Evolutionary conservation across 2,113 vertebrate species (phyloP).

Genomic region (Phalacrocorax pelagicus): DNA sequence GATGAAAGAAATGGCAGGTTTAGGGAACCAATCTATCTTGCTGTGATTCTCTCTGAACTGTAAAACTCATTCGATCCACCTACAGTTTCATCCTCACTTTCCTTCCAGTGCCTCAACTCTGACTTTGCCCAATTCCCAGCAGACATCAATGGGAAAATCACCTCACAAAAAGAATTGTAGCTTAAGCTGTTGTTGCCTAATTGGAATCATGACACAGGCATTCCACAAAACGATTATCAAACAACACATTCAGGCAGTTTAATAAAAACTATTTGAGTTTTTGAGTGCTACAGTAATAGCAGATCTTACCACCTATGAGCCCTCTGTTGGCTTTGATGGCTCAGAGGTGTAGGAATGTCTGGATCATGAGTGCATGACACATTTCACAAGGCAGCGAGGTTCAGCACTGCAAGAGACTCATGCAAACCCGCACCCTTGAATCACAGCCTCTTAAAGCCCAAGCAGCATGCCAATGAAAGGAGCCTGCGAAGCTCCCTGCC

Average conservation of each 20-base stretch:
- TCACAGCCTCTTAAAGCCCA: neutral
- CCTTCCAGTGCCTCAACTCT: neutral
- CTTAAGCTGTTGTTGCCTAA: neutral
- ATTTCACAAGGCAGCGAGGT: neutral
- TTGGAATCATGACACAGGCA: neutral
- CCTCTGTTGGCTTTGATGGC: neutral
- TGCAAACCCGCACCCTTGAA: neutral
- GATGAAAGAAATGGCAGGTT: neutral
- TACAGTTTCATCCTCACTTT: neutral
- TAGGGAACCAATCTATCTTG: neutral
- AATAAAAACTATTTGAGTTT: neutral
- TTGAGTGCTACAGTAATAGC: neutral
- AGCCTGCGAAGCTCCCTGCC: neutral
- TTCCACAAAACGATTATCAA: neutral
- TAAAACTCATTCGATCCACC: neutral
- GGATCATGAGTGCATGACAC: neutral
- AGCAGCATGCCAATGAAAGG: neutral
- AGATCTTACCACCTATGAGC: neutral
- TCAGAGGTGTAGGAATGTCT: neutral
- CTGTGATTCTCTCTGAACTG: neutral
- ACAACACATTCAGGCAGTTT: neutral
- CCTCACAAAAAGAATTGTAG: neutral
- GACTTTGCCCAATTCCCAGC: neutral
- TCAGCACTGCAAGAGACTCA: neutral
- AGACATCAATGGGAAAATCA: neutral